A percentile compares a stretch with the other conserved stretches of the same genome.
Evolutionary conservation across 2,113 vertebrate species (phyloP).

Genomic region (Phyllostomus hastatus): DNA sequence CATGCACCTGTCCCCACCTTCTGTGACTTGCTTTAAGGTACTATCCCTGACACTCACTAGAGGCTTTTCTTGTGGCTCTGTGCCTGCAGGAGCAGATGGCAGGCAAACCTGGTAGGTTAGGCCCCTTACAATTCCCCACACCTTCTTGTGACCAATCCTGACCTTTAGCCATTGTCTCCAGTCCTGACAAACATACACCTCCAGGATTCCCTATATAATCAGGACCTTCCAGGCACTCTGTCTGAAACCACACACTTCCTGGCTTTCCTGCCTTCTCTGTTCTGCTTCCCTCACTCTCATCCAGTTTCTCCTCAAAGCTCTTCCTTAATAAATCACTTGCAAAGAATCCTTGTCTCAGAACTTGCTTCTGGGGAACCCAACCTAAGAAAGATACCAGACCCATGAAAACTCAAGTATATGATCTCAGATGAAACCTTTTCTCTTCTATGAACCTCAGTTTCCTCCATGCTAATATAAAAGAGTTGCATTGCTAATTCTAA

Average conservation of each 20-base stretch:
- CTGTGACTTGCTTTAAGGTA: background rate
- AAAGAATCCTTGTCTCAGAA: background rate
- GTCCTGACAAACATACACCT: background rate
- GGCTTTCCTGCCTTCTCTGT: background rate
- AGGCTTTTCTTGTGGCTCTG: background rate
- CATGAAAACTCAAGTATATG: background rate
- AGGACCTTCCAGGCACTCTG: background rate
- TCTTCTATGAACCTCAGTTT: background rate
- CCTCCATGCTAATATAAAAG: background rate
- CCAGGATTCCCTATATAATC: background rate
- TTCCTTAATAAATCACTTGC: background rate
- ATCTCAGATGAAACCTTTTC: background rate
- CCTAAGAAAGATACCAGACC: background rate
- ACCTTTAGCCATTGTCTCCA: background rate
- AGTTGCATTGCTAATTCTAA: background rate
- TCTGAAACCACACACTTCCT: background rate
- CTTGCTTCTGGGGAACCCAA: background rate
- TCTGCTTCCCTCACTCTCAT: background rate
- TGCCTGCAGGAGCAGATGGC: background rate
- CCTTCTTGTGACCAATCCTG: background rate
- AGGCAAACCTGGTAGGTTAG: background rate
- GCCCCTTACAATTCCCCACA: background rate
- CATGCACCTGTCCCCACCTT: no score
- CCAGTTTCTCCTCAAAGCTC: background rate
- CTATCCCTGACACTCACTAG: background rate